Base-by-base conservation (phyloP, 2,113 vertebrate species). In the Xiphophorus hellerii region DNA sequence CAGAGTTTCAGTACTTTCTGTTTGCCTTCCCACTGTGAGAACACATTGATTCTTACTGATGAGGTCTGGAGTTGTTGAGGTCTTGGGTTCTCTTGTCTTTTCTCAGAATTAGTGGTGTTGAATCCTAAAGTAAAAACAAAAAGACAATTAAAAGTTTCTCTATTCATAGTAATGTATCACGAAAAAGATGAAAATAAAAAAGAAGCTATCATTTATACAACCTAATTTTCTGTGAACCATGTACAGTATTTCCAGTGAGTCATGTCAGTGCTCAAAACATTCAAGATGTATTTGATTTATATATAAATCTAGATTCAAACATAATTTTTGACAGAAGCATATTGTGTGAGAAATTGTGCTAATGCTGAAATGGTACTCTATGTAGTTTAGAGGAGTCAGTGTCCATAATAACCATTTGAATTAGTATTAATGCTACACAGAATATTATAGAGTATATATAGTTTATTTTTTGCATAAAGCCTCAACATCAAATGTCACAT, bases 51-150 rank as follows among this genome's bases (percentile, higher is more conserved):
- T 76, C 60, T 76, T 79, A 71, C 33, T 27, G 71, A 76, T 69
- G 78, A 85, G 76, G 48, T 37, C 44, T 61, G 28, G 71, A 66
- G 73, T 25, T 74, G 37, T 37, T 68, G 76, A 51, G 64, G 65
- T 85, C 62, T 39, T 27, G 31, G 20, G 33, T 66, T 76, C 60
- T 61, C 37, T 61, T 74, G 54, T n/a, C 63, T 66, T 42, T 33
- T 20, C 64, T 73, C 11, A 51, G 10, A 14, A 60, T 29, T 54
- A 28, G 67, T n/a, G 69, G 4, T 25, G 44, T 22, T 31, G 42
- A 72, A 31, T 68, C 62, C 77, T 88, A 72, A 70, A 42, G 62
- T 44, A 70, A 22, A 81, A 60, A 86, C 12, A 66, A 10, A 85
- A 68, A 75, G 22, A 82, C 9, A 27, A 71, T 74, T n/a, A 76